These are phyloP conservation scores for Argyra leucocephala DNA, from an alignment of 2,888 invertebrate species.

Conservation along the genomic window DNA sequence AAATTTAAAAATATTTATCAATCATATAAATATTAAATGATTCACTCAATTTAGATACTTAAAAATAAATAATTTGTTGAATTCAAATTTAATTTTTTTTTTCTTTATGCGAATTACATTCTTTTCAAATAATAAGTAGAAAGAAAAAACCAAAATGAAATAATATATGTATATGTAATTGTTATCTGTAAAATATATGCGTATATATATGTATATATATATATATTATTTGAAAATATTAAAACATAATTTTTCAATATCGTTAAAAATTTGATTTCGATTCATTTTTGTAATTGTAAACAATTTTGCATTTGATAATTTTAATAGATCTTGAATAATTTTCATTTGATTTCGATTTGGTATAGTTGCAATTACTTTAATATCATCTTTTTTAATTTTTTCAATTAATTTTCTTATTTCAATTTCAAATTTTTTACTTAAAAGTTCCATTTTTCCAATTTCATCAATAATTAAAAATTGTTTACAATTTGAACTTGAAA, in stretches of 20 bases:
- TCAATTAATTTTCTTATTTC: conserved; percentile 24
- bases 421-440: conserved; percentile 32
- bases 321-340: conserved; percentile 32
- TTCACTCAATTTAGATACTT: too few species aligned
- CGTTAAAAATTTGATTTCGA: conserved; percentile 28
- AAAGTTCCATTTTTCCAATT: conserved; percentile 40
- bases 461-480: conserved; percentile 34
- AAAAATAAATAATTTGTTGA: too few species aligned
- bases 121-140: too few species aligned
- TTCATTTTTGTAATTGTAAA: conserved; percentile 32
- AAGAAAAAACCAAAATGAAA: too few species aligned
- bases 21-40: too few species aligned
- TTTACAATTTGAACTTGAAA: conserved; percentile 28
- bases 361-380: conserved; percentile 32
- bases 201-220: background rate
- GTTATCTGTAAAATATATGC: background rate
- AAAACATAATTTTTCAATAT: conserved; percentile 23
- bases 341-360: conserved; percentile 27
- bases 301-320: conserved; percentile 20
- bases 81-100: background rate
- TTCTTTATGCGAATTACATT: background rate
- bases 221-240: background rate
- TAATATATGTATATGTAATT: too few species aligned
- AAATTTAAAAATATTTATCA: background rate
- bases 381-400: conserved; percentile 16